Evolutionary conservation across 2,888 invertebrate genomes (phyloP).

Genomic region (Platypus cylindrus): DNA sequence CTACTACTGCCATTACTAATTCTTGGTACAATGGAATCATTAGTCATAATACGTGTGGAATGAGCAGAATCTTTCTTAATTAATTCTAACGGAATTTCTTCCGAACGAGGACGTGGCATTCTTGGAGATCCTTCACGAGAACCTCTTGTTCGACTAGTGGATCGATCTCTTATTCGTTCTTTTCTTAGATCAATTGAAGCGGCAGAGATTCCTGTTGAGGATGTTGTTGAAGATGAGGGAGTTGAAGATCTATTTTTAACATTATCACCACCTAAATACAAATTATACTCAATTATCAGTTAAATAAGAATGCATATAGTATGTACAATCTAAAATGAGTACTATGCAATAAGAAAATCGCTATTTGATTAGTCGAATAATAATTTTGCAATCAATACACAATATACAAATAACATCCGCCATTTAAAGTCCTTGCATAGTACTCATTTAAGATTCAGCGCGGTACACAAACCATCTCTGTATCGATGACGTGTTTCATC

Average conservation of each 20-base stretch:
- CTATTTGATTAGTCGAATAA: no score
- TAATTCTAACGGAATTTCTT: slow-evolving; percentile 72
- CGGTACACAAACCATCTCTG: slow-evolving; percentile 15
- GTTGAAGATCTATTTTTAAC: slow-evolving; percentile 19
- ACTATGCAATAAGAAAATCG: no score
- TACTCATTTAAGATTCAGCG: no score
- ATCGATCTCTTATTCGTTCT: slow-evolving; percentile 21
- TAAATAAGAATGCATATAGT: no score
- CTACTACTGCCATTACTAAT: no score
- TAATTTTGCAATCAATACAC: not conserved
- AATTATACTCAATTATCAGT: no score
- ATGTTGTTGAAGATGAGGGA: slow-evolving; percentile 7
- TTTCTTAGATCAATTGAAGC: no score
- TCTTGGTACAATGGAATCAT: slow-evolving; percentile 33
- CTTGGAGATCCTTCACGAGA: slow-evolving; percentile 63
- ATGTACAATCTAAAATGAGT: no score
- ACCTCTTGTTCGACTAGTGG: slow-evolving; percentile 27
- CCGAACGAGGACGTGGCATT: slow-evolving; percentile 59
- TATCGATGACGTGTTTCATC: slow-evolving; percentile 25
- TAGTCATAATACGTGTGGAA: no score
- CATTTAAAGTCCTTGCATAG: slow-evolving; percentile 1
- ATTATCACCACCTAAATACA: no score
- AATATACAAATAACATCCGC: not conserved
- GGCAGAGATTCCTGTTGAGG: slow-evolving; percentile 15
- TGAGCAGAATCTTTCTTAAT: slow-evolving; percentile 52